A percentile compares a stretch with the other conserved stretches of the same genome.
Conservation (phyloP, 2,797 vertebrate genomes). For the Mionectes olivaceus region DNA sequence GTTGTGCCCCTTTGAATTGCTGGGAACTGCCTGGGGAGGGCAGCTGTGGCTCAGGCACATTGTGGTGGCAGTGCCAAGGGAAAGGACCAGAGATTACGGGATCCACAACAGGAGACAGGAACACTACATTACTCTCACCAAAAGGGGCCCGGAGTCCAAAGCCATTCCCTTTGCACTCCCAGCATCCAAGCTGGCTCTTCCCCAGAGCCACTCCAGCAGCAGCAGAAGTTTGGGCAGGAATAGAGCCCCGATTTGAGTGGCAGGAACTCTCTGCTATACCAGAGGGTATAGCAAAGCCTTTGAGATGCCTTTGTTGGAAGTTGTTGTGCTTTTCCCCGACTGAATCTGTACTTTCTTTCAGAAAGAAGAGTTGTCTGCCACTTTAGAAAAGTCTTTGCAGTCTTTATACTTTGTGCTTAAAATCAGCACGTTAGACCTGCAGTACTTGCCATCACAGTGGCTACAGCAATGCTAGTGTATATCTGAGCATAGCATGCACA, state of each 20-base stretch:
- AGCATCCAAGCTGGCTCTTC: background rate
- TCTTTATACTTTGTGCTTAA: background rate
- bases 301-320: background rate
- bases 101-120: background rate
- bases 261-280: background rate
- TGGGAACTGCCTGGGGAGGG: background rate
- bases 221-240: background rate
- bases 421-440: background rate
- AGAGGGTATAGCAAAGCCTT: background rate
- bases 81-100: background rate
- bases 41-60: background rate
- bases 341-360: background rate
- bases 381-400: background rate
- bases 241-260: background rate
- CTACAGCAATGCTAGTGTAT: background rate
- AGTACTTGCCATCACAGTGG: background rate
- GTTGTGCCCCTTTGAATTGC: background rate
- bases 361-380: background rate
- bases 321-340: accelerated
- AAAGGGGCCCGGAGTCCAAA: background rate
- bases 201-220: background rate
- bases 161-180: background rate
- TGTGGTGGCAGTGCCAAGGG: background rate
- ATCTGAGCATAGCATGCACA: background rate
- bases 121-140: background rate